Evolutionary conservation across 2,113 vertebrate species (phyloP).

Genomic region (Cyprinodon variegatus): DNA sequence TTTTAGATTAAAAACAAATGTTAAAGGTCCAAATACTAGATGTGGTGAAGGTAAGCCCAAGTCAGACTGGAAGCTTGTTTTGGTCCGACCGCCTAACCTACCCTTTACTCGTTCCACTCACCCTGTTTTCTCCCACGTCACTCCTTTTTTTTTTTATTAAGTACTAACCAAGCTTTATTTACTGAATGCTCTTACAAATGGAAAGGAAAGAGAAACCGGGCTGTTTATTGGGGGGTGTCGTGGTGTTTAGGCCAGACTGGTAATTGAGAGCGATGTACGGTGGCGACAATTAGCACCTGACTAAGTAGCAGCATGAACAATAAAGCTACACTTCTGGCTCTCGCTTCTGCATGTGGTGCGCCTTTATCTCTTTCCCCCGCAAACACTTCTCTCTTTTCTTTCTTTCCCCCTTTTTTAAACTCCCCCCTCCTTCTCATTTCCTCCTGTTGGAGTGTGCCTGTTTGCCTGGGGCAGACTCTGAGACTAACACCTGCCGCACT

Average conservation of each 20-base stretch:
- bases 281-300: conserved; percentile 81
- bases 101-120: conserved; percentile 58
- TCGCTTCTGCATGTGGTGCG: conserved; percentile 81
- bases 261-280: conserved; percentile 74
- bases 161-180: conserved; percentile 79
- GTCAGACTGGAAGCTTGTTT: conserved; percentile 67
- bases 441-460: conserved; percentile 80
- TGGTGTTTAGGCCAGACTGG: conserved; percentile 64
- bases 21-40: conserved; percentile 83
- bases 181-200: conserved; percentile 59
- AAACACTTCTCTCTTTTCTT: conserved; percentile 65
- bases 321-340: conserved; percentile 72
- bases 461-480: conserved; percentile 83
- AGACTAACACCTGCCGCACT: conserved; percentile 86
- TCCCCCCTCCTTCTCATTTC: conserved; percentile 55
- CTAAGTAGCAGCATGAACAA: conserved; percentile 83
- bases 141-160: conserved; percentile 43
- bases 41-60: conserved; percentile 90
- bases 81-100: conserved; percentile 49
- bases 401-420: conserved; percentile 2
- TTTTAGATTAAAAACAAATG: conserved; percentile 90
- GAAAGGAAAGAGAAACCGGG: conserved; percentile 59
- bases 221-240: conserved; percentile 66
- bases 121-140: conserved; percentile 36
- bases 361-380: conserved; percentile 70